A percentile compares a stretch with the other conserved stretches of the same genome.
phyloP scores from a whole-genome alignment of 2,888 invertebrate genomes.

The Alentia gelatinosa region DNA sequence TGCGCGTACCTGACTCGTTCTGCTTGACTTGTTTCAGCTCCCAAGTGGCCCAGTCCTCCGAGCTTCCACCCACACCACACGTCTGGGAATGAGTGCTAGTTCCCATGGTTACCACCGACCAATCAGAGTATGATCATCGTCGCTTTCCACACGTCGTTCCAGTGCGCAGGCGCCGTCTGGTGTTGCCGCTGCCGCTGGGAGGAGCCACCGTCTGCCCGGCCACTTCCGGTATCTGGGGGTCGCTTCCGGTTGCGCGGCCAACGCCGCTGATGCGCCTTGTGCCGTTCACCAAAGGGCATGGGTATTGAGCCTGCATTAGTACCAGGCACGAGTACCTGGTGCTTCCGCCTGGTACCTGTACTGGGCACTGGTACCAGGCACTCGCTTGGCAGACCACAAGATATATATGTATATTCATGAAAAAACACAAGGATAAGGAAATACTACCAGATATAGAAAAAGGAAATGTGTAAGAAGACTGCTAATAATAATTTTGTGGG shows the following conservation, averaged over 20 bases:
- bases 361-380: background rate
- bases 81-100: conserved; percentile 86
- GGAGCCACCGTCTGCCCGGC: background rate
- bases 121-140: conserved; percentile 47
- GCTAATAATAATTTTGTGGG: background rate
- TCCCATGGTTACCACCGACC: conserved; percentile 53
- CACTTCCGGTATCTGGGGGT: background rate
- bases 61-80: conserved; percentile 98
- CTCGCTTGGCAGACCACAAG: background rate
- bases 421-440: too few relatives aligned
- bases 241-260: background rate
- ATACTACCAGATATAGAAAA: background rate
- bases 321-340: too few relatives aligned
- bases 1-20: background rate
- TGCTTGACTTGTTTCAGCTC: conserved; percentile 71
- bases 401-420: too few relatives aligned
- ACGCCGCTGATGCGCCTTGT: background rate
- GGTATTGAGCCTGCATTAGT: background rate
- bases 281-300: conserved; percentile 33
- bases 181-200: background rate
- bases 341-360: background rate
- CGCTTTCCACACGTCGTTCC: conserved; percentile 34
- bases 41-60: conserved; percentile 94
- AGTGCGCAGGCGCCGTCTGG: background rate
- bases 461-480: background rate